phyloP scores from a whole-genome alignment of 2,113 vertebrate species.

The Paramormyrops kingsleyae region DNA sequence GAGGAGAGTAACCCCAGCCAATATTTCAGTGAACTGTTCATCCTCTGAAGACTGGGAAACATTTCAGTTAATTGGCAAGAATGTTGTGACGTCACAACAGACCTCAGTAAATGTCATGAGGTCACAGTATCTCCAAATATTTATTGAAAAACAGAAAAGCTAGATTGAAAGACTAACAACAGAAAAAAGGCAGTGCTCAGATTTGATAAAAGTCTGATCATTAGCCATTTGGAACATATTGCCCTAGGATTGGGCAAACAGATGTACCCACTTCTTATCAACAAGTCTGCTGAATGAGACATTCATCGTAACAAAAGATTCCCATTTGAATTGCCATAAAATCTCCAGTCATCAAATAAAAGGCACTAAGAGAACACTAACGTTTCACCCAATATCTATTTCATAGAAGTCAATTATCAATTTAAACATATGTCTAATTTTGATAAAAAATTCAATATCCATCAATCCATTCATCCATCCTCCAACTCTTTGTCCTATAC shows the following conservation, averaged over 20 bases:
- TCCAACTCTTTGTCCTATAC: neutral
- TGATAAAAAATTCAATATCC: neutral
- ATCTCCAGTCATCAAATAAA: neutral
- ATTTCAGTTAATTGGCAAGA: neutral
- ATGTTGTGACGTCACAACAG: neutral
- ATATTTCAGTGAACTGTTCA: neutral
- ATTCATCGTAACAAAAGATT: neutral
- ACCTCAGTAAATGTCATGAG: neutral
- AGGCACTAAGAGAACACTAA: neutral
- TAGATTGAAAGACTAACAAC: neutral
- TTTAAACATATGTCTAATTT: neutral
- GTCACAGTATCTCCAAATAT: neutral
- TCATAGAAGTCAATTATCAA: neutral
- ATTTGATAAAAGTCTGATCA: neutral
- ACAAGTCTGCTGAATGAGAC: neutral
- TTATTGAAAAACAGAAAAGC: neutral
- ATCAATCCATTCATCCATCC: neutral
- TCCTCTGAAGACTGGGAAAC: neutral
- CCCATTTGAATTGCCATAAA: neutral
- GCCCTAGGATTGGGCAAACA: neutral
- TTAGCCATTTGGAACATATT: neutral
- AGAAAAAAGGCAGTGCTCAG: neutral
- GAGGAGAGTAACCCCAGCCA: neutral
- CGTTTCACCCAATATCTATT: neutral
- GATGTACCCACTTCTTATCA: neutral